A percentile compares a stretch with the other conserved stretches of the same genome.
Evolutionary conservation across 37 sponge, comb jelly and placozoan species (phyloP).

Genomic region (Oopsacas minuta): DNA sequence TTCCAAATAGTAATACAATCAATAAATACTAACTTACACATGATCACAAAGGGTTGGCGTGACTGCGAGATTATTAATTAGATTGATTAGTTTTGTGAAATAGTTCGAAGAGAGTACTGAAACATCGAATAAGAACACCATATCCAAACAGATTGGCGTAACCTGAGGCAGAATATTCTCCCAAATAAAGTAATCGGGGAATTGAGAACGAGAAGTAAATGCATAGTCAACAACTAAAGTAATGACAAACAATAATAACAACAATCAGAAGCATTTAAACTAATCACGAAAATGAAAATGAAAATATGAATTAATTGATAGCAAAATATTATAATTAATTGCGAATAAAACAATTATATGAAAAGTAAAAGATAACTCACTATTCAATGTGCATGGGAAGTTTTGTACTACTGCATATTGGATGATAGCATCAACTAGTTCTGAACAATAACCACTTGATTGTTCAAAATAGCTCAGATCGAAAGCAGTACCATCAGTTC

Average conservation of each 20-base stretch:
- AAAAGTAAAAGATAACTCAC: neutral
- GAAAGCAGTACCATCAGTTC: neutral
- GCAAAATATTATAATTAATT: no score
- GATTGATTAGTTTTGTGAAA: no score
- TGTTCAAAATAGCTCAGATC: conserved; percentile 4
- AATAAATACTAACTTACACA: no score
- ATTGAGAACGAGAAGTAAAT: neutral
- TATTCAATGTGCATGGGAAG: neutral
- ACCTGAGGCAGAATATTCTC: neutral
- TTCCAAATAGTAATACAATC: no score
- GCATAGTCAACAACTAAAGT: conserved; percentile 1
- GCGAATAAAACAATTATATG: no score
- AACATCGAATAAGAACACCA: neutral
- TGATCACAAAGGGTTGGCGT: no score
- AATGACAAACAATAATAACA: no score
- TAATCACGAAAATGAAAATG: no score
- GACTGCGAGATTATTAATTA: no score
- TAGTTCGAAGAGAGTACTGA: no score
- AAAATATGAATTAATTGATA: no score
- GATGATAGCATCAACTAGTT: neutral
- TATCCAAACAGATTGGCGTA: neutral
- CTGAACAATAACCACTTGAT: neutral
- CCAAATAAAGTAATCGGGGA: neutral
- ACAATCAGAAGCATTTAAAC: no score
- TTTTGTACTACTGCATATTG: neutral